A percentile compares a stretch with the other conserved stretches of the same genome.
Evolutionary conservation across 2,888 invertebrate genomes (phyloP).

Genomic region (Drosophila birchii): DNA sequence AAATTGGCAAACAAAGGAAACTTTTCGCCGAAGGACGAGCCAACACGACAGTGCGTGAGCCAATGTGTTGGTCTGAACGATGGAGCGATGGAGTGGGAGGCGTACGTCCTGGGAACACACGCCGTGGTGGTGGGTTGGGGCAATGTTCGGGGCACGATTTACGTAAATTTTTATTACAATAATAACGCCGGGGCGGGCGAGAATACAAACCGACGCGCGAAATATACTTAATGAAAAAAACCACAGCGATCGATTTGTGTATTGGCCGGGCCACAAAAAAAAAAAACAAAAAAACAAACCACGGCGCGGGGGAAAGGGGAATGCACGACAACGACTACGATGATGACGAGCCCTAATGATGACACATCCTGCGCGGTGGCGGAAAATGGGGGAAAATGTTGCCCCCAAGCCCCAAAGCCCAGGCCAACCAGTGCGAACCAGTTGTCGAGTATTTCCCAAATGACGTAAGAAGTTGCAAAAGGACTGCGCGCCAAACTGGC

Average conservation of each 20-base stretch:
- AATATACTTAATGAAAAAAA: slow-evolving; percentile 70
- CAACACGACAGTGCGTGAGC: slow-evolving; percentile 65
- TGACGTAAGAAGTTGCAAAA: slow-evolving; percentile 54
- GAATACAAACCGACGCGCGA: slow-evolving; percentile 47
- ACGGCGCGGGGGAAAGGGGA: slow-evolving; percentile 43
- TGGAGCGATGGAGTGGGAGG: background rate
- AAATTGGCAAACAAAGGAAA: slow-evolving; percentile 75
- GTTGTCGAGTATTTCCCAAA: slow-evolving; percentile 49
- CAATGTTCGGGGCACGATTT: slow-evolving; percentile 50
- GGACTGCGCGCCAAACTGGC: slow-evolving; percentile 50
- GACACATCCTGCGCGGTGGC: slow-evolving; percentile 59
- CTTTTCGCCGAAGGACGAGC: slow-evolving; percentile 55
- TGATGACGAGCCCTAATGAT: slow-evolving; percentile 68
- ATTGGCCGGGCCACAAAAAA: slow-evolving; percentile 62
- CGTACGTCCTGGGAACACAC: slow-evolving; percentile 4
- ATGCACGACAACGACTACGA: slow-evolving; percentile 20
- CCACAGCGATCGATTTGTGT: slow-evolving; percentile 77
- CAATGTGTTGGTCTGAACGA: slow-evolving; percentile 45
- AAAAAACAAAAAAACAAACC: too few relatives aligned
- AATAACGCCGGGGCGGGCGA: slow-evolving; percentile 60
- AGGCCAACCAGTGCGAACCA: slow-evolving; percentile 36
- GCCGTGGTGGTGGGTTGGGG: slow-evolving; percentile 8
- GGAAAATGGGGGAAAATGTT: slow-evolving; percentile 25
- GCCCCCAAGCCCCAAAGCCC: slow-evolving; percentile 1
- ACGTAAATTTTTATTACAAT: slow-evolving; percentile 70